These are phyloP conservation scores for Suillia variegata DNA, from an alignment of 2,888 invertebrate genomes.

Conservation along the genomic window DNA sequence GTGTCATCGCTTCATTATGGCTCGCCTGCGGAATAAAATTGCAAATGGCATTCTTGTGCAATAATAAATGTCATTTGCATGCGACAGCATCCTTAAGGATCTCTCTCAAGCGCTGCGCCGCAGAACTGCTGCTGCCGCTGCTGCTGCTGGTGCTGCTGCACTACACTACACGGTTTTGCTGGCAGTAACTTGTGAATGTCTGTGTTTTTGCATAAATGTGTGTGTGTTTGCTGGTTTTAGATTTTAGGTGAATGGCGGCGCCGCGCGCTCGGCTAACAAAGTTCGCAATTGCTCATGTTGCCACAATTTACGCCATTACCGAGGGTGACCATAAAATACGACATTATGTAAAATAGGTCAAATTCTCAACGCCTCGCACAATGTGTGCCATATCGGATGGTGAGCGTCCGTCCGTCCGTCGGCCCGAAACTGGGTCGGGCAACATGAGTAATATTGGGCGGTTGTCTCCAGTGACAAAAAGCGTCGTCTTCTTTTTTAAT, in stretches of 20 bases:
- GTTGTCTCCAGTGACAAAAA: no score
- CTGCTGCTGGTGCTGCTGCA: neutral
- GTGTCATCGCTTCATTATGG: conserved; percentile 1
- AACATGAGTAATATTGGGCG: no score
- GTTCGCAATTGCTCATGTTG: conserved; percentile 1
- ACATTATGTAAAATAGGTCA: neutral
- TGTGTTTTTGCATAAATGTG: neutral
- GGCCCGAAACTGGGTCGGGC: no score
- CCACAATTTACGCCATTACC: conserved; percentile 1
- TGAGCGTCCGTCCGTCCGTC: no score
- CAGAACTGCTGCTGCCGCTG: no score
- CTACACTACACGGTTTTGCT: neutral
- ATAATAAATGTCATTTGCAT: conserved; percentile 19
- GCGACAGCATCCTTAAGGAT: conserved; percentile 10
- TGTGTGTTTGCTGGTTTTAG: neutral
- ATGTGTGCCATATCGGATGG: no score
- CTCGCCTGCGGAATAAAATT: neutral
- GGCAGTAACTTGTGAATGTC: neutral
- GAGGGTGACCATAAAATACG: neutral
- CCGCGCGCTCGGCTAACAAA: no score
- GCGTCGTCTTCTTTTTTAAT: no score
- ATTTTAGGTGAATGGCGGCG: neutral
- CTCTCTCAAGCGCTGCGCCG: neutral
- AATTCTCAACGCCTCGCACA: no score
- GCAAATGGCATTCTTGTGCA: conserved; percentile 15